phyloP scores from a whole-genome alignment of 2,113 vertebrate genomes.

The Physeter macrocephalus region DNA sequence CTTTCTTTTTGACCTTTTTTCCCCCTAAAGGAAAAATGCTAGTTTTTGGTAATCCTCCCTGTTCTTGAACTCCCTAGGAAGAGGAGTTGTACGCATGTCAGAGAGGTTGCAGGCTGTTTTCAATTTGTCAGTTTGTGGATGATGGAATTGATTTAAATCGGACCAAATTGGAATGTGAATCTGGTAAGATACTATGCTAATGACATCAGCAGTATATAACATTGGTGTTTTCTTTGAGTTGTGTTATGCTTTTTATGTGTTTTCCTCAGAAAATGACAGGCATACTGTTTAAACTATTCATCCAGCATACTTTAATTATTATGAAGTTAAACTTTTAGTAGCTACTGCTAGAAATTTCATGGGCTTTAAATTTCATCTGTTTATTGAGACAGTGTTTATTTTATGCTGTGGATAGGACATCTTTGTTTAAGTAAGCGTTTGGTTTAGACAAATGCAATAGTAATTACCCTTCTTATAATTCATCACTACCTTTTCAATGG shows the following conservation, averaged over 20 bases:
- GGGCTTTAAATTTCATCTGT: constrained; percentile 41
- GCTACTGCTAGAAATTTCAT: constrained; percentile 38
- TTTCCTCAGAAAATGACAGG: constrained; percentile 35
- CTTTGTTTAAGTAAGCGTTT: constrained; percentile 49
- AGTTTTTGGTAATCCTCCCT: constrained; percentile 54
- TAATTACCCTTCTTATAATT: constrained; percentile 49
- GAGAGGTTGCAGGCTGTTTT: constrained; percentile 96
- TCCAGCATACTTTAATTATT: constrained; percentile 3
- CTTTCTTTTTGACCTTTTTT: constrained; percentile 38
- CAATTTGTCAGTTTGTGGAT: constrained; percentile 97
- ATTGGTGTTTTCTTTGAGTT: neutral
- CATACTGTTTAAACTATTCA: constrained; percentile 24
- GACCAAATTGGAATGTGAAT: constrained; percentile 94
- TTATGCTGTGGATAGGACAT: constrained; percentile 15
- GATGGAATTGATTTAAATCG: constrained; percentile 92
- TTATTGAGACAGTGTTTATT: constrained; percentile 35
- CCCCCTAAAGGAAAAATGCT: neutral
- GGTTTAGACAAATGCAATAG: constrained; percentile 30
- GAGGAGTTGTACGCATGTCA: constrained; percentile 95
- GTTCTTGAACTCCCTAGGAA: constrained; percentile 83
- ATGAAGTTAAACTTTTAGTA: constrained; percentile 34
- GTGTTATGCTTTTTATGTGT: neutral
- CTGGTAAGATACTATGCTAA: constrained; percentile 84
- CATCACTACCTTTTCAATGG: constrained; percentile 24
- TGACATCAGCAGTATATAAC: neutral